phyloP scores from a whole-genome alignment of 2,113 vertebrate genomes.

The Eretmochelys imbricata region DNA sequence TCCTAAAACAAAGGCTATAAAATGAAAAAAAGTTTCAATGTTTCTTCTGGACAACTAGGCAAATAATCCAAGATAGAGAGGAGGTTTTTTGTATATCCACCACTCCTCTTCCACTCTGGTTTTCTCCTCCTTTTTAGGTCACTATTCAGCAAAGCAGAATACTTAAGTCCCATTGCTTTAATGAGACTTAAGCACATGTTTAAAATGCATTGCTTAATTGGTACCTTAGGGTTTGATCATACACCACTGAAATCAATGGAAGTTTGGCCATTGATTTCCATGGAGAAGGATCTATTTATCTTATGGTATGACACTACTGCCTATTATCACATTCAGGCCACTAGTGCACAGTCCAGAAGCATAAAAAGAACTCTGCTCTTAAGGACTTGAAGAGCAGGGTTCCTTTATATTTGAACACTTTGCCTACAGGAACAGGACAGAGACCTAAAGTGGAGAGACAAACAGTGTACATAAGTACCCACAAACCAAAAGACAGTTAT shows the following conservation, averaged over 20 bases:
- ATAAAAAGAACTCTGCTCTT: background rate
- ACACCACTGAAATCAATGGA: background rate
- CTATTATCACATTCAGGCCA: background rate
- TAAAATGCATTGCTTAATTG: background rate
- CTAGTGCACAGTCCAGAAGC: background rate
- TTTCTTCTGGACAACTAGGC: background rate
- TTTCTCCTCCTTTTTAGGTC: background rate
- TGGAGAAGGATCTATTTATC: background rate
- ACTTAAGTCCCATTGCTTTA: background rate
- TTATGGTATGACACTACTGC: background rate
- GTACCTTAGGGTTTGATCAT: background rate
- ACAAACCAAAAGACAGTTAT: background rate
- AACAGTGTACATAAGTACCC: background rate
- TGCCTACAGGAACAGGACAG: background rate
- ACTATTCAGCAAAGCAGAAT: background rate
- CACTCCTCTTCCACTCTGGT: background rate
- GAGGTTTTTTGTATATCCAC: background rate
- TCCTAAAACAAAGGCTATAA: background rate
- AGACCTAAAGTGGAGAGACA: background rate
- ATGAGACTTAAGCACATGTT: background rate
- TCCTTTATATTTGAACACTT: background rate
- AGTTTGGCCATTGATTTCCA: background rate
- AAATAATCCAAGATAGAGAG: conserved; percentile 1
- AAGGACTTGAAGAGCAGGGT: background rate
- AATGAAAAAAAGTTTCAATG: background rate